Percentiles rank a stretch among this genome's conserved stretches.
Conservation (phyloP, 2,888 invertebrate genomes). For the Microctonus hyperodae region DNA sequence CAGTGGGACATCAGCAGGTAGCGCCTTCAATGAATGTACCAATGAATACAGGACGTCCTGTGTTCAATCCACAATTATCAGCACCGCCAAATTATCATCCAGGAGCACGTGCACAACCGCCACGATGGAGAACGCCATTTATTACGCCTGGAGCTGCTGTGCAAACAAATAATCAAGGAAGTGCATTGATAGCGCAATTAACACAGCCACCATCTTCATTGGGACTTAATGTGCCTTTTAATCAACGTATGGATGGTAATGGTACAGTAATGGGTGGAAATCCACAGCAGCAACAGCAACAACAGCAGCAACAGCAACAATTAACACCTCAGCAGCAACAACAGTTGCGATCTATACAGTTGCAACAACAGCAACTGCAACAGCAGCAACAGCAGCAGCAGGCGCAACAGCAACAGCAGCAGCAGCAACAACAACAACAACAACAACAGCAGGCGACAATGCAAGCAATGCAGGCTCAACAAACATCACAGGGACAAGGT, state of each 20-base stretch:
- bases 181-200: slow-evolving; percentile 68
- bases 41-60: slow-evolving; percentile 56
- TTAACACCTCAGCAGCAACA: slow-evolving; percentile 53
- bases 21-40: slow-evolving; percentile 56
- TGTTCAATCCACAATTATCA: slow-evolving; percentile 59
- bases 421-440: slow-evolving; percentile 58
- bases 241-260: slow-evolving; percentile 62
- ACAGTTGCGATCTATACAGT: slow-evolving; percentile 48
- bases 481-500: slow-evolving; percentile 46
- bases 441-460: slow-evolving; percentile 58
- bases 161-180: slow-evolving; percentile 62
- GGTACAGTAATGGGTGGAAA: slow-evolving; percentile 52
- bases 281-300: slow-evolving; percentile 61
- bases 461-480: slow-evolving; percentile 47
- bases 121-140: slow-evolving; percentile 53
- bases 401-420: slow-evolving; percentile 44
- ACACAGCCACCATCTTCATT: slow-evolving; percentile 67
- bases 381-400: slow-evolving; percentile 51
- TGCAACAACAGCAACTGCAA: slow-evolving; percentile 61
- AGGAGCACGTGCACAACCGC: slow-evolving; percentile 49
- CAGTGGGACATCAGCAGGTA: slow-evolving; percentile 41
- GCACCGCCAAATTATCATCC: slow-evolving; percentile 66
- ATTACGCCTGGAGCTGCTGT: slow-evolving; percentile 51
- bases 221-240: slow-evolving; percentile 64
- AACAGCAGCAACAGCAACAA: slow-evolving; percentile 54